These are phyloP conservation scores for Steinernema scapterisci DNA, from an alignment of 2,888 invertebrate genomes.

Conservation along the genomic window DNA sequence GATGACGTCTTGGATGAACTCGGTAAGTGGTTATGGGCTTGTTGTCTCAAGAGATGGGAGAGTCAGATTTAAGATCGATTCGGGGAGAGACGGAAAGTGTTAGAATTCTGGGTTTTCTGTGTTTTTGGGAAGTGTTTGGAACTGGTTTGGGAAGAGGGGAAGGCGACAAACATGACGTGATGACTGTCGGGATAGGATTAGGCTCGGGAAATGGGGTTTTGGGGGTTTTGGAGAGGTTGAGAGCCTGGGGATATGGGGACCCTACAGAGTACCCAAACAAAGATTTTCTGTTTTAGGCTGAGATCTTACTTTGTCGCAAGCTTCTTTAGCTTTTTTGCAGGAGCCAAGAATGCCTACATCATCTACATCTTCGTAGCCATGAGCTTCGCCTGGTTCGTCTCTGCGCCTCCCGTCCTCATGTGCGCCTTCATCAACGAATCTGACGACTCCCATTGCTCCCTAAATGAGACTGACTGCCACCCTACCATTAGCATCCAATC, in stretches of 20 bases:
- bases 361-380: conserved; percentile 8
- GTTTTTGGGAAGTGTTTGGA: not conserved
- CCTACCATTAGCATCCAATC: not conserved
- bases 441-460: conserved; percentile 2
- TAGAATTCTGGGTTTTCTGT: not conserved
- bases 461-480: not conserved
- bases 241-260: not conserved
- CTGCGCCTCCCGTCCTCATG: not conserved
- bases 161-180: not conserved
- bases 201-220: too few relatives aligned
- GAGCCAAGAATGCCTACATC: conserved; percentile 22
- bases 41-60: too few relatives aligned
- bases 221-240: not conserved
- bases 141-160: not conserved
- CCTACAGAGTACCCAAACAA: too few relatives aligned
- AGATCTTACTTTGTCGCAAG: not conserved
- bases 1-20: conserved; percentile 13
- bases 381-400: conserved; percentile 2
- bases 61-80: not conserved
- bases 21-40: not conserved
- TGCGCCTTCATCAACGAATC: conserved; percentile 13
- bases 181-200: not conserved
- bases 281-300: too few relatives aligned
- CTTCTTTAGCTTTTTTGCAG: too few relatives aligned
- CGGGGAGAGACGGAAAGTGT: not conserved